Conservation (phyloP, 2,113 vertebrate species). For the Oncorhynchus nerka region DNA sequence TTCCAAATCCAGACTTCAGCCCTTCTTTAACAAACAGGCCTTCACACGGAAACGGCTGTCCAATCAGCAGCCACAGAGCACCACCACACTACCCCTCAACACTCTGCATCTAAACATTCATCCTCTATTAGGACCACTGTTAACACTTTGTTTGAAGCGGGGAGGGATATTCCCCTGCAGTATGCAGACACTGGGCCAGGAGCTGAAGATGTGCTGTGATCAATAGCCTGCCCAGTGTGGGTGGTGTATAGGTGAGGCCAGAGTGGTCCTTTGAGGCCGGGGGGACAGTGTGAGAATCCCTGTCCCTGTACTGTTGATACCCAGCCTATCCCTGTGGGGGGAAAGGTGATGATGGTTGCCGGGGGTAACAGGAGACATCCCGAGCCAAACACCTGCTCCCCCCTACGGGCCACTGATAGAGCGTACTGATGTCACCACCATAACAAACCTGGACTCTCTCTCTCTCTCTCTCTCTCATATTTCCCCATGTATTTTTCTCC, state of each 20-base stretch:
- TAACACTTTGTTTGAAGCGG: not conserved
- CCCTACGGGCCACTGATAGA: constrained; percentile 20
- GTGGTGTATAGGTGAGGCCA: not conserved
- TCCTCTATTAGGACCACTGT: not conserved
- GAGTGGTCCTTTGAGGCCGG: not conserved
- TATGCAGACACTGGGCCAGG: not conserved
- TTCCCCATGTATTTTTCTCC: constrained; percentile 48
- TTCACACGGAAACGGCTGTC: constrained; percentile 12
- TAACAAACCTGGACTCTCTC: constrained; percentile 23
- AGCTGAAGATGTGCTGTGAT: constrained; percentile 23
- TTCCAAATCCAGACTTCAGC: constrained; percentile 6
- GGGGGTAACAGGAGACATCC: constrained; percentile 15
- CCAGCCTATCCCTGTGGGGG: not conserved
- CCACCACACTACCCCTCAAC: constrained; percentile 19
- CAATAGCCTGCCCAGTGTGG: too few relatives aligned
- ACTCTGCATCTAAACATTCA: constrained; percentile 12
- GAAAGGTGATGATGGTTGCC: too few relatives aligned
- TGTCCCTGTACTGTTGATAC: constrained; percentile 23
- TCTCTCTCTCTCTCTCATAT: constrained; percentile 52
- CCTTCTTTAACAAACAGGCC: constrained; percentile 40
- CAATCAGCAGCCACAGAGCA: not conserved
- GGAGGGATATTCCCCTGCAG: constrained; percentile 3
- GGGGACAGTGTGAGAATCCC: constrained; percentile 42
- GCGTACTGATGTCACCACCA: constrained; percentile 28
- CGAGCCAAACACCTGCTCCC: constrained; percentile 32